Conservation (phyloP, 1,140 invertebrate species). For the Eufriesea mexicana region DNA sequence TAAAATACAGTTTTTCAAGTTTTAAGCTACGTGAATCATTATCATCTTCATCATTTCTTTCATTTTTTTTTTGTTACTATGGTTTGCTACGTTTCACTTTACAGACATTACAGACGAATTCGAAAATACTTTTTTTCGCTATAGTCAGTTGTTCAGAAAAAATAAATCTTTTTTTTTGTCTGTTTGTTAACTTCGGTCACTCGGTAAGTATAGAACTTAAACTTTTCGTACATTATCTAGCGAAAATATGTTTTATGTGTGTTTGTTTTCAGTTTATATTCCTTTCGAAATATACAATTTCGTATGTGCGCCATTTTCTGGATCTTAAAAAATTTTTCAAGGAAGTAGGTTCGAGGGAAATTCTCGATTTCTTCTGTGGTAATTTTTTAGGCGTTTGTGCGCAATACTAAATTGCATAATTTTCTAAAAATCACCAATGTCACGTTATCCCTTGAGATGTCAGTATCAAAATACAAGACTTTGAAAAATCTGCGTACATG, state of each 20-base stretch:
- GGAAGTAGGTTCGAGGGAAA: neutral
- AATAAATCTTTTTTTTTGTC: slow-evolving; percentile 61
- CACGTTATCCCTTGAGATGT: neutral
- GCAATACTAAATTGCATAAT: slow-evolving; percentile 39
- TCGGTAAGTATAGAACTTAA: slow-evolving; percentile 53
- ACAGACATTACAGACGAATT: slow-evolving; percentile 49
- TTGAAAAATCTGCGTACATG: slow-evolving; percentile 34
- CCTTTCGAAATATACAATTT: slow-evolving; percentile 28
- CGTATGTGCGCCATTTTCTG: neutral
- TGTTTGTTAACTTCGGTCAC: slow-evolving; percentile 11
- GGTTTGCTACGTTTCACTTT: slow-evolving; percentile 36
- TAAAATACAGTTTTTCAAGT: slow-evolving; percentile 68
- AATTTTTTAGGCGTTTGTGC: slow-evolving; percentile 15
- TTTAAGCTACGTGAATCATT: slow-evolving; percentile 44
- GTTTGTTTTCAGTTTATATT: slow-evolving; percentile 5
- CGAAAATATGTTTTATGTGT: slow-evolving; percentile 66
- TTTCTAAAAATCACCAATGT: slow-evolving; percentile 23
- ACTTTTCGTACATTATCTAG: slow-evolving; percentile 57
- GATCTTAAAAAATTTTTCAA: neutral
- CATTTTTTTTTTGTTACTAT: slow-evolving; percentile 35
- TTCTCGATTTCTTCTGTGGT: neutral
- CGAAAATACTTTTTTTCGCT: slow-evolving; percentile 63
- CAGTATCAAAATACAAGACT: slow-evolving; percentile 54
- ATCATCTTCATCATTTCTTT: neutral
- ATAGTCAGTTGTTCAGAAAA: slow-evolving; percentile 53